Conservation (phyloP, 2,113 vertebrate species). For the Oostethus manadensis region DNA sequence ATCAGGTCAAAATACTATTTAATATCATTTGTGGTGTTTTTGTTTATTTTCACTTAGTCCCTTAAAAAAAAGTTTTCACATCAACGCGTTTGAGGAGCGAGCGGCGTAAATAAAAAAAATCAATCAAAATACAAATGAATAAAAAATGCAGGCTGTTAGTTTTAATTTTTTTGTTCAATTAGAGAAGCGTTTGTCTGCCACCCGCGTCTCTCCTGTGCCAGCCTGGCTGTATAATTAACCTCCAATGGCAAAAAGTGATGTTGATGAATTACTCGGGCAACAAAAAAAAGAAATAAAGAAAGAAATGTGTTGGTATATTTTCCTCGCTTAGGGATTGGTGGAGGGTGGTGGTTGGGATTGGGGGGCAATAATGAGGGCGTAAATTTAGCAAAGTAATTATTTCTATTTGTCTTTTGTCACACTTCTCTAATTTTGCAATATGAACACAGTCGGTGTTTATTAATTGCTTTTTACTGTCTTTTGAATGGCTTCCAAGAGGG, state of each 20-base stretch:
- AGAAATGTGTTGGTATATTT: slow-evolving; percentile 82
- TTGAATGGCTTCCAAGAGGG: slow-evolving; percentile 98
- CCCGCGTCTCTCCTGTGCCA: slow-evolving; percentile 64
- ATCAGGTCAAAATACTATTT: background rate
- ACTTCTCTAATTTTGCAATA: slow-evolving; percentile 99
- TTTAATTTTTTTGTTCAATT: slow-evolving; percentile 64
- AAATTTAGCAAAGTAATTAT: slow-evolving; percentile 99
- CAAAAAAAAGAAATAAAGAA: slow-evolving; percentile 28
- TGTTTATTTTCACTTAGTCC: slow-evolving; percentile 4
- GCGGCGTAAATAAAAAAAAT: slow-evolving; percentile 20
- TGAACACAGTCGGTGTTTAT: slow-evolving; percentile 99
- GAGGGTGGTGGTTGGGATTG: background rate
- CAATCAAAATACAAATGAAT: slow-evolving; percentile 20
- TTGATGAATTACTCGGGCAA: slow-evolving; percentile 74
- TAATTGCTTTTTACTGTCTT: slow-evolving; percentile 99
- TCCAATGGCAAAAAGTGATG: slow-evolving; percentile 72
- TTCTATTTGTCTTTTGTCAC: slow-evolving; percentile 99
- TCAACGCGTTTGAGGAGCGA: slow-evolving; percentile 39
- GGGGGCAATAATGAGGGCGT: slow-evolving; percentile 93
- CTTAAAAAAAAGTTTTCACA: slow-evolving; percentile 1
- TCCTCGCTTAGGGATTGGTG: slow-evolving; percentile 67
- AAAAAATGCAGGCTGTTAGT: slow-evolving; percentile 42
- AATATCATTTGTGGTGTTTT: background rate
- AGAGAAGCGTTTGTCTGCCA: slow-evolving; percentile 67
- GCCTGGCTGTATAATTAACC: slow-evolving; percentile 71